Evolutionary conservation across 2,113 vertebrate genomes (phyloP).

Genomic region (Ceyx margarethae): DNA sequence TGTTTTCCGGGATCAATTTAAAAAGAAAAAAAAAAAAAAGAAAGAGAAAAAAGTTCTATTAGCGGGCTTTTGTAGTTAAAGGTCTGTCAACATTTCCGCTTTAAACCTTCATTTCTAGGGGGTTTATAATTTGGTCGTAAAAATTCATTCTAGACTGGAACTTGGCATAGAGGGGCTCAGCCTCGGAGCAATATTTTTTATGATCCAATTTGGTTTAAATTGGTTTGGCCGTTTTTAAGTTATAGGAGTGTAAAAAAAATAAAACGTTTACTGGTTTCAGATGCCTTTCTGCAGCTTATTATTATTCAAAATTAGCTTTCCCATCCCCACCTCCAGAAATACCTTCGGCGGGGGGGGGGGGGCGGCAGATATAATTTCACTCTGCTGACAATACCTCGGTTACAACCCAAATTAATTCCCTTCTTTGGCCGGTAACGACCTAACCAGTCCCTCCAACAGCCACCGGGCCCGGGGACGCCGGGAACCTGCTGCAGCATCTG

Average conservation of each 20-base stretch:
- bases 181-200: slow-evolving; percentile 70
- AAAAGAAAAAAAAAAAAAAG: not conserved
- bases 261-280: slow-evolving; percentile 67
- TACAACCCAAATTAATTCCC: not conserved
- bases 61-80: slow-evolving; percentile 65
- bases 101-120: slow-evolving; percentile 65
- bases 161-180: slow-evolving; percentile 54
- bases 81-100: slow-evolving; percentile 68
- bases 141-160: slow-evolving; percentile 70
- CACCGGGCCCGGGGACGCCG: fast-evolving
- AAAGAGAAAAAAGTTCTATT: not conserved
- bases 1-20: too few species aligned
- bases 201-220: slow-evolving; percentile 71
- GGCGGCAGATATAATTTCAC: not conserved
- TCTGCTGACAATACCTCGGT: not conserved
- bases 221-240: slow-evolving; percentile 67
- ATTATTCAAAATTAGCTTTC: slow-evolving; percentile 54
- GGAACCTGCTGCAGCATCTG: not conserved
- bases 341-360: not conserved
- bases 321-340: not conserved
- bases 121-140: slow-evolving; percentile 69
- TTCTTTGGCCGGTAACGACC: not conserved
- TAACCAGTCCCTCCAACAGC: not conserved
- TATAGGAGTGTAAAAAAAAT: slow-evolving; percentile 70
- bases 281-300: slow-evolving; percentile 49